Evolutionary conservation across 2,888 invertebrate genomes (phyloP).

Genomic region (Leistus spinibarbis): DNA sequence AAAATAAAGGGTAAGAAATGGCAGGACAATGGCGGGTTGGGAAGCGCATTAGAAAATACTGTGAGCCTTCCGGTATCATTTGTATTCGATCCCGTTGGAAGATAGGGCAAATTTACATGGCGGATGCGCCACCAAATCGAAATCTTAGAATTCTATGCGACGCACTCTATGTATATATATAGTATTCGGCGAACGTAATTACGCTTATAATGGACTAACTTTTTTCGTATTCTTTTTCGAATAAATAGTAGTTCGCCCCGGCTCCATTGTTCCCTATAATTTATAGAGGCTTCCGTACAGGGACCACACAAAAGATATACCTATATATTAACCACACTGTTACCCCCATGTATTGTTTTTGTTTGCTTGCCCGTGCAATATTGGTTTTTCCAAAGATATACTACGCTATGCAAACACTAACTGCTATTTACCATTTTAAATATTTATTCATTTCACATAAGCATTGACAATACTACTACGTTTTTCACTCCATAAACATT

Average conservation of each 20-base stretch:
- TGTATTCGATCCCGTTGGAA: neutral
- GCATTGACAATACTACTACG: neutral
- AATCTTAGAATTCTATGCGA: neutral
- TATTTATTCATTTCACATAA: neutral
- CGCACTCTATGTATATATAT: neutral
- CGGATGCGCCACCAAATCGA: neutral
- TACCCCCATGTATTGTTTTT: neutral
- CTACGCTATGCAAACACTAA: neutral
- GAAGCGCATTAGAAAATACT: too few relatives aligned
- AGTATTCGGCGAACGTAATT: constrained; percentile 20
- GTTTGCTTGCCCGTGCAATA: neutral
- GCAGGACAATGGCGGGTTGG: too few relatives aligned
- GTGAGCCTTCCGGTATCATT: neutral
- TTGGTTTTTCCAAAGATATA: neutral
- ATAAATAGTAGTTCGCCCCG: constrained; percentile 14
- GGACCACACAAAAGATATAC: constrained; percentile 1
- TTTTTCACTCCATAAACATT: too few relatives aligned
- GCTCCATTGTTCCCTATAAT: constrained; percentile 3
- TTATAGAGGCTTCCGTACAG: constrained; percentile 1
- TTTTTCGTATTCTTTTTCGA: constrained; percentile 26
- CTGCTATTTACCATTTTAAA: neutral
- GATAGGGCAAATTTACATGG: neutral
- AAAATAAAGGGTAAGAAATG: too few relatives aligned
- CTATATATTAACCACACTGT: neutral
- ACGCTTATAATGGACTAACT: constrained; percentile 32